A percentile compares a stretch with the other conserved stretches of the same genome.
Evolutionary conservation across 2,113 vertebrate genomes (phyloP).

Genomic region (Perca schrenkii): DNA sequence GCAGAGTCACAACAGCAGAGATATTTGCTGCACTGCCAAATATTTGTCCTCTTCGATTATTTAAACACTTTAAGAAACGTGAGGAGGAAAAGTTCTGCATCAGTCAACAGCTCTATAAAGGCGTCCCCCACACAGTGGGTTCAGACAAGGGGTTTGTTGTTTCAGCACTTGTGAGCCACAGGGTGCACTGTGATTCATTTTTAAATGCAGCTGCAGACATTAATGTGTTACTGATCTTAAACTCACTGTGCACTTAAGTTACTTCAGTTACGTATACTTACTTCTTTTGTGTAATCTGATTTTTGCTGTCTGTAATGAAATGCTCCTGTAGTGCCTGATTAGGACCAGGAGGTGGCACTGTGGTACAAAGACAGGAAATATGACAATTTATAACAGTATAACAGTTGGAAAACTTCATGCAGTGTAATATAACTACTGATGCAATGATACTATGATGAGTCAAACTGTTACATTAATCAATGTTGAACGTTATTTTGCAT

Average conservation of each 20-base stretch:
- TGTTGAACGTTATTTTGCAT: not conserved
- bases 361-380: slow-evolving; percentile 24
- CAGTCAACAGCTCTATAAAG: not conserved
- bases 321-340: not conserved
- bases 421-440: not conserved
- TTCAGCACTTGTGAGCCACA: slow-evolving; percentile 15
- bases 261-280: no score
- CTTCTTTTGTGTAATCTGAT: not conserved
- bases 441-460: not conserved
- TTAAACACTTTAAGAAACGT: slow-evolving; percentile 5
- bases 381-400: not conserved
- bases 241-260: no score
- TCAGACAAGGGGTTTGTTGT: slow-evolving; percentile 10
- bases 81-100: not conserved
- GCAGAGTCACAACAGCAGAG: slow-evolving; percentile 13
- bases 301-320: not conserved
- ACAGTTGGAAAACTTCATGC: not conserved
- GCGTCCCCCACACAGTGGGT: not conserved
- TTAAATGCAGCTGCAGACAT: slow-evolving; percentile 18
- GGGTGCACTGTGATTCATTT: slow-evolving; percentile 12
- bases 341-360: slow-evolving; percentile 57
- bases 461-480: not conserved
- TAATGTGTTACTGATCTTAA: slow-evolving; percentile 3
- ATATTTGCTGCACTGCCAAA: slow-evolving; percentile 9
- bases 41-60: not conserved